phyloP scores from a whole-genome alignment of 1,140 invertebrate species.

The Drosophila pandora region DNA sequence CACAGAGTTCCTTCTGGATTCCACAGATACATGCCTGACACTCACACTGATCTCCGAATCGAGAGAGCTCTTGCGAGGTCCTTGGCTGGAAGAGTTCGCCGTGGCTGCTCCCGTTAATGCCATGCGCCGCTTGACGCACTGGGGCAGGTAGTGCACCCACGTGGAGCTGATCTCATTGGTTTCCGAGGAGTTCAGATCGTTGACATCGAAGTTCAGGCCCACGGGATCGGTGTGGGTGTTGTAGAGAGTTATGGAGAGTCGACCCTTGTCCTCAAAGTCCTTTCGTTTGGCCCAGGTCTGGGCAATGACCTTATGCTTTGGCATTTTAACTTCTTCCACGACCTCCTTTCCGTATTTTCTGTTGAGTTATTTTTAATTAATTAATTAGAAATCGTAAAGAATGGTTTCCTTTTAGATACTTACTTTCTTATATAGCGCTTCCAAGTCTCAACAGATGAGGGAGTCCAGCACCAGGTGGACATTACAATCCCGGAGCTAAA shows the following conservation, averaged over 20 bases:
- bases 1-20: constrained; percentile 91
- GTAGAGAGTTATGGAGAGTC: constrained; percentile 93
- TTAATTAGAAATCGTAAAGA: neutral
- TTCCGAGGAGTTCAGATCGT: constrained; percentile 89
- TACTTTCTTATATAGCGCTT: constrained; percentile 92
- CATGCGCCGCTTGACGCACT: constrained; percentile 92
- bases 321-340: constrained; percentile 89
- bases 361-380: constrained; percentile 14
- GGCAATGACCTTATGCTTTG: constrained; percentile 96
- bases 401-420: constrained; percentile 9
- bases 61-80: constrained; percentile 85
- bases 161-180: constrained; percentile 91
- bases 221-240: constrained; percentile 95
- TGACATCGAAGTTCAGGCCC: constrained; percentile 91
- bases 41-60: constrained; percentile 93
- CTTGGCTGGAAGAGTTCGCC: constrained; percentile 85
- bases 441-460: constrained; percentile 92
- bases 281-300: constrained; percentile 95
- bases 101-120: constrained; percentile 88
- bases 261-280: constrained; percentile 91
- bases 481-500: constrained; percentile 94
- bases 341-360: constrained; percentile 89
- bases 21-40: constrained; percentile 91
- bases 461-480: constrained; percentile 96
- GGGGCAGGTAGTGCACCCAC: constrained; percentile 94